Conservation (phyloP, 2,797 vertebrate genomes). For the Molossus molossus region DNA sequence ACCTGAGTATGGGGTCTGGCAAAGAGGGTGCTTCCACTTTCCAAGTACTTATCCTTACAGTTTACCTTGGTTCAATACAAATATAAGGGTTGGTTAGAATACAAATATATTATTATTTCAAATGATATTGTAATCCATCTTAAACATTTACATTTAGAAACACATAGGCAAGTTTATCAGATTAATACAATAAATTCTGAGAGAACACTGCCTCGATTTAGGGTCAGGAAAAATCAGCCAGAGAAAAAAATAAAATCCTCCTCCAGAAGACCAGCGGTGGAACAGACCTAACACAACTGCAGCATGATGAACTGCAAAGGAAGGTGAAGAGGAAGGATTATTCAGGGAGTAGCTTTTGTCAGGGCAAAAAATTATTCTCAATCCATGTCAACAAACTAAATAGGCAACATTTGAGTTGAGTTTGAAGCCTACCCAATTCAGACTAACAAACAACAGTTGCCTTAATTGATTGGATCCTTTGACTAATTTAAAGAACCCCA, state of each 20-base stretch:
- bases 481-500: background rate
- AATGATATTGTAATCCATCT: background rate
- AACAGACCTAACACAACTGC: background rate
- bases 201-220: background rate
- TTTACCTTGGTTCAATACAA: background rate
- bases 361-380: background rate
- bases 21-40: rapidly evolving
- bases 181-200: conserved; percentile 11
- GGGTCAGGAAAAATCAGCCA: background rate
- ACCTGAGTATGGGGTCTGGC: rapidly evolving
- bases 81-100: background rate
- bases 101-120: background rate
- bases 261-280: background rate
- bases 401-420: background rate
- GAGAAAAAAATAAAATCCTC: background rate
- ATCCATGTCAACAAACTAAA: background rate
- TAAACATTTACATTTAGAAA: background rate
- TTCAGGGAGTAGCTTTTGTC: background rate
- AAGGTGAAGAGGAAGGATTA: background rate
- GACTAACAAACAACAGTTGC: background rate
- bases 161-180: background rate
- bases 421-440: background rate
- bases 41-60: background rate
- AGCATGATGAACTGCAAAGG: background rate
- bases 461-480: background rate